Base-by-base conservation (phyloP, 2,797 vertebrate species). In the Anas bernieri region DNA sequence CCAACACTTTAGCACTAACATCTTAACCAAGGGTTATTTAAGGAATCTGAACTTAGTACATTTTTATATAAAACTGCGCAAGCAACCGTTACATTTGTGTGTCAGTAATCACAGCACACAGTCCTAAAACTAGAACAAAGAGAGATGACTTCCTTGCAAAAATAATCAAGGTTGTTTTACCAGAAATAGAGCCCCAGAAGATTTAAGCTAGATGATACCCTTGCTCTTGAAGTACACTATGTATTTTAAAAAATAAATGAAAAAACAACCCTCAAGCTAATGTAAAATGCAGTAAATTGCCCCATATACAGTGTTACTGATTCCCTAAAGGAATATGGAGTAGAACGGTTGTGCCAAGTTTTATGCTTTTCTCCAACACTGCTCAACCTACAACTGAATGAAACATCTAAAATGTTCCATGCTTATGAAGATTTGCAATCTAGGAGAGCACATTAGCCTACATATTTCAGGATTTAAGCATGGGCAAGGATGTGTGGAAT, bases 21-120 rank as follows among this genome's bases (percentile, higher is more conserved):
- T 97, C 96, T 97, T 93, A 96, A 83, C 83, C 88, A 91, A 93
- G 78, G 96, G 95, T 97, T 98, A 98, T 98, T 98, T 98, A 97
- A 97, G 92, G 97, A 97, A 96, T 91, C 87, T 86, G 95, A 97
- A 97, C 89, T 97, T 62, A n/a, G 95, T 96, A 97, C 88, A 86
- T 97, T 98, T 97, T 97, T 95, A 95, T 94, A 97, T 92, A 97
- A 97, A 98, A 97, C 96, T 96, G 93, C 93, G 58, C 92, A 97
- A 97, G 96, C 86, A 97, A 83, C 58, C 81, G 67, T 96, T 97
- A 95, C 95, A 92, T 97, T 97, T 96, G 92, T 95, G 94, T 97
- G 94, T 97, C 97, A 97, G 91, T 96, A 97, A 97, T 96, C 91
- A 97, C 96, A 94, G 82, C 94, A 89, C 20, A 0, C 75, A 81